Evolutionary conservation across 1,140 invertebrate genomes (phyloP).

Genomic region (Drosophila arizonae): DNA sequence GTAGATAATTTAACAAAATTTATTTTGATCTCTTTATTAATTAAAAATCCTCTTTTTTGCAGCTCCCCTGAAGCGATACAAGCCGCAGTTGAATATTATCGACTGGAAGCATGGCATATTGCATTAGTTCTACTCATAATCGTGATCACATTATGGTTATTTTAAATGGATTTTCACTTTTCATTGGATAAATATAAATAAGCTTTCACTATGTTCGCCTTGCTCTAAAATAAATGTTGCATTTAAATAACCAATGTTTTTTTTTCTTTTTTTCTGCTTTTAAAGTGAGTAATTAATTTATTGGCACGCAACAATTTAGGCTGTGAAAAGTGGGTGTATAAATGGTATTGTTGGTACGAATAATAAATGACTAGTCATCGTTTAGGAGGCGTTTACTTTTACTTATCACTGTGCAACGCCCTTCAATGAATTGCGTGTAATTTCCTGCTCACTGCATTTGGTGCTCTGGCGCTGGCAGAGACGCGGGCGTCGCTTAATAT

Average conservation of each 20-base stretch:
- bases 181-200: neutral
- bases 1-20: too few relatives aligned
- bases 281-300: slow-evolving; percentile 34
- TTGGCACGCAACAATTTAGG: slow-evolving; percentile 32
- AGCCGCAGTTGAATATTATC: slow-evolving; percentile 71
- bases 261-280: neutral
- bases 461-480: slow-evolving; percentile 15
- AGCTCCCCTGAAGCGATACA: slow-evolving; percentile 79
- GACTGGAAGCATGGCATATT: slow-evolving; percentile 78
- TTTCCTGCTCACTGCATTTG: slow-evolving; percentile 47
- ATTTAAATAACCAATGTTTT: slow-evolving; percentile 63
- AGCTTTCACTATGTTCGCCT: slow-evolving; percentile 59
- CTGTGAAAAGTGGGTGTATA: slow-evolving; percentile 63
- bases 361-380: slow-evolving; percentile 22
- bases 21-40: neutral
- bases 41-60: slow-evolving; percentile 17
- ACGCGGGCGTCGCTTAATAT: neutral
- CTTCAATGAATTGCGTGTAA: slow-evolving; percentile 51
- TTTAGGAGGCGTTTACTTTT: slow-evolving; percentile 50
- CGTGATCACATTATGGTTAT: slow-evolving; percentile 4
- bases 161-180: slow-evolving; percentile 13
- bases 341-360: slow-evolving; percentile 38
- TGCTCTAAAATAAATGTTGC: slow-evolving; percentile 62
- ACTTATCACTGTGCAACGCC: slow-evolving; percentile 55
- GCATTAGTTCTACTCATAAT: slow-evolving; percentile 39